These are phyloP conservation scores for Malacosoma neustria DNA, from an alignment of 2,888 invertebrate species.

Conservation along the genomic window DNA sequence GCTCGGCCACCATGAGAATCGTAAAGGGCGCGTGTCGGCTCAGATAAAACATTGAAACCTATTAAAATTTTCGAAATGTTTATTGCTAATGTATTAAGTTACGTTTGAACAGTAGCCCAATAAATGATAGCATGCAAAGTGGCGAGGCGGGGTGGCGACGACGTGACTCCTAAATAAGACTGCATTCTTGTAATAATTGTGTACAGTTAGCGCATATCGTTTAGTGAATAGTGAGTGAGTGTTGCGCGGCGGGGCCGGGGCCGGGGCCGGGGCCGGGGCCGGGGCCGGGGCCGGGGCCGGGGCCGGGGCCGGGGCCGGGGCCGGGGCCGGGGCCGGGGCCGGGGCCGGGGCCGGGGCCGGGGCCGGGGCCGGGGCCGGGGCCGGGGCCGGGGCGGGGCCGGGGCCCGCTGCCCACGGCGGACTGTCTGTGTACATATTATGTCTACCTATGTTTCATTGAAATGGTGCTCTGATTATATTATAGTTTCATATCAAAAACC, in stretches of 20 bases:
- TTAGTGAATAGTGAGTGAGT: constrained; percentile 45
- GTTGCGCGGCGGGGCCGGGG: constrained; percentile 7
- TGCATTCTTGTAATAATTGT: no score
- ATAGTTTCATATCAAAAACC: not conserved
- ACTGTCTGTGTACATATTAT: constrained; percentile 22
- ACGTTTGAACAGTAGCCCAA: no score
- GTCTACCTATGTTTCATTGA: constrained; percentile 42
- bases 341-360: not conserved
- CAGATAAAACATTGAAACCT: no score
- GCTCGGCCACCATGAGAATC: no score
- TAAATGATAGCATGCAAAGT: no score
- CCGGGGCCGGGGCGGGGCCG: constrained; percentile 2
- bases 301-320: not conserved
- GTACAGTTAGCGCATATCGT: constrained; percentile 55
- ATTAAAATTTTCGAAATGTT: no score
- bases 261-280: constrained; percentile 4
- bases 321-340: not conserved
- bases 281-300: not conserved
- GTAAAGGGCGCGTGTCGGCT: no score
- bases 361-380: constrained; percentile 1
- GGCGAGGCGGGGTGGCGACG: no score
- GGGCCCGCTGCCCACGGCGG: constrained; percentile 6
- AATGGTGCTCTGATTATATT: constrained; percentile 23
- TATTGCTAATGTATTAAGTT: no score
- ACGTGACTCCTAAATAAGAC: no score